phyloP scores from a whole-genome alignment of 2,888 invertebrate species.

The Paralinhomoeus sp. region DNA sequence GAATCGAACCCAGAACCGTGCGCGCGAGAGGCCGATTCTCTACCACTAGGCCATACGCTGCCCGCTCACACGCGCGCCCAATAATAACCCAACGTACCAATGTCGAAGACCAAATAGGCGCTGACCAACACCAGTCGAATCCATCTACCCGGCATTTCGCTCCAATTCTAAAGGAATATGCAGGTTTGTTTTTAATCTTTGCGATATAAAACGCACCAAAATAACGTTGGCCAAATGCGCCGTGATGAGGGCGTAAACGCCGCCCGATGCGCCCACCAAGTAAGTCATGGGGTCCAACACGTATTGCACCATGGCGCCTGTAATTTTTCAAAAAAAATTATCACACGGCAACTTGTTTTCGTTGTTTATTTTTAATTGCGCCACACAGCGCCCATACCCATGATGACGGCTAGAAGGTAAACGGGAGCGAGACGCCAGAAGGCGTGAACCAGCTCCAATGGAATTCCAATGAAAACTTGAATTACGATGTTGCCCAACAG shows the following conservation, averaged over 20 bases:
- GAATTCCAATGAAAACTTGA: conserved; percentile 2
- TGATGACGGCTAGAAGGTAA: conserved; percentile 22
- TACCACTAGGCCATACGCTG: too few species aligned
- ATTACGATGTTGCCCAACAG: conserved; percentile 7
- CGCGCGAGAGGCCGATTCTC: too few species aligned
- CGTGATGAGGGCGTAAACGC: conserved; percentile 28
- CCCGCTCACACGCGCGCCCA: too few species aligned
- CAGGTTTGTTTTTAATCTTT: background rate
- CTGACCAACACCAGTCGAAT: conserved; percentile 58
- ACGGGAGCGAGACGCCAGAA: conserved; percentile 14
- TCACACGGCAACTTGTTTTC: background rate
- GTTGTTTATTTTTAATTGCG: background rate
- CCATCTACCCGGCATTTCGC: conserved; percentile 78
- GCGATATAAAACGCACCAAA: conserved; percentile 25
- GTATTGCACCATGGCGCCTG: conserved; percentile 22
- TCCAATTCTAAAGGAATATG: conserved; percentile 52
- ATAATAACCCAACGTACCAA: too few species aligned
- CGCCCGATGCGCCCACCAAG: conserved; percentile 28
- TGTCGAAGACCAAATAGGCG: conserved; percentile 52
- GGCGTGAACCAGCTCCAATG: conserved; percentile 4
- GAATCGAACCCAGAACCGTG: too few species aligned
- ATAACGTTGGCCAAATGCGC: conserved; percentile 29
- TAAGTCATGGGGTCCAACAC: conserved; percentile 24
- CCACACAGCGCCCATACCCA: conserved; percentile 10
- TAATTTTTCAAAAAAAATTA: background rate